These are phyloP conservation scores for Diarsia brunnea DNA, from an alignment of 2,888 invertebrate genomes.

Conservation along the genomic window DNA sequence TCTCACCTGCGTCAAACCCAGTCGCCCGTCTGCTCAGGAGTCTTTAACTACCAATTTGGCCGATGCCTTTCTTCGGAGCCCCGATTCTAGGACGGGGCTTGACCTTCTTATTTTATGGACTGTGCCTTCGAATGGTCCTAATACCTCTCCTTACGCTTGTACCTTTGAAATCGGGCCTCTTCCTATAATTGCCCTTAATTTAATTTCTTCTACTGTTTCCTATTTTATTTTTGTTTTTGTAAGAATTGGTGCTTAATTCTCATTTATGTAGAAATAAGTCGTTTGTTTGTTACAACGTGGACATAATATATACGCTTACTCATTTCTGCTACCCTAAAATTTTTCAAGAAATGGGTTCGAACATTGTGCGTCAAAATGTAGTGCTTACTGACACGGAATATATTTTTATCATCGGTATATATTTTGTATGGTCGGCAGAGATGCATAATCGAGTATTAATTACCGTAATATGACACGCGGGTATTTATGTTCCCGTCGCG, in stretches of 20 bases:
- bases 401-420: neutral
- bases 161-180: slow-evolving; percentile 47
- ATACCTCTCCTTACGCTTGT: slow-evolving; percentile 71
- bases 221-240: slow-evolving; percentile 7
- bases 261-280: neutral
- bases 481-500: slow-evolving; percentile 58
- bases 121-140: slow-evolving; percentile 73
- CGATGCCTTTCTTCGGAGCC: slow-evolving; percentile 66
- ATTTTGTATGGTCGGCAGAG: slow-evolving; percentile 17
- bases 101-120: slow-evolving; percentile 78
- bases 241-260: neutral
- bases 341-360: neutral
- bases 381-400: neutral
- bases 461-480: slow-evolving; percentile 43
- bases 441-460: slow-evolving; percentile 57
- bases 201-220: slow-evolving; percentile 24
- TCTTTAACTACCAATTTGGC: slow-evolving; percentile 54
- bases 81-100: slow-evolving; percentile 70
- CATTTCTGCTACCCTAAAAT: neutral
- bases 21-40: slow-evolving; percentile 60
- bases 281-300: neutral
- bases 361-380: neutral
- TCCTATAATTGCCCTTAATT: slow-evolving; percentile 52
- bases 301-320: neutral
- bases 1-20: slow-evolving; percentile 54